Base-by-base conservation (phyloP, 2,113 vertebrate genomes). In the Rhodinocichla rosea region DNA sequence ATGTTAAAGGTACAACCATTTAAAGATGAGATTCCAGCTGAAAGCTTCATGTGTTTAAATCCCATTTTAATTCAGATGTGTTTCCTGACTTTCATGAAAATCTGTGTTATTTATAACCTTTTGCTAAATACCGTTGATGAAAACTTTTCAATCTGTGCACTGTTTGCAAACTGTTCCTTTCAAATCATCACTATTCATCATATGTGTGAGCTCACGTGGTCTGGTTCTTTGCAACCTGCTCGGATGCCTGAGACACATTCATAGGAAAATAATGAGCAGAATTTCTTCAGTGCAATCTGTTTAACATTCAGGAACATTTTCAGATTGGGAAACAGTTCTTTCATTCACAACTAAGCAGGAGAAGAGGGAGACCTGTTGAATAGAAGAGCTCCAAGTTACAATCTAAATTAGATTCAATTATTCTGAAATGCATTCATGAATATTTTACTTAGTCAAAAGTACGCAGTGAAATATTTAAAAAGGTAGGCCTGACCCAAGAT, bases 361-460 rank as follows among this genome's bases (percentile, higher is more conserved):
- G 90, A 77, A 40, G 39, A 88, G 18, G 65, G 33, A 4, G 7
- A 96, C 90, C 69, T 97, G 92, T 96, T 94, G 92, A 96, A 88
- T 32, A 90, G 83, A 86, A 86, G 44, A 71, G 24, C 45, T 88
- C 42, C 59, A 83, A 94, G 87, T 92, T 74, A 70, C 59, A 94
- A 70, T 63, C 63, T 86, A 92, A 95, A 95, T 93, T 83, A 89
- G 73, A 92, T 86, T 86, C 1, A 4, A 92, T 94, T 94, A 95
- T 92, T 94, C 94, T 94, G 92, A 95, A 96, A 95, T 89, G 45
- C 42, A 79, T 78, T 86, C 44, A 96, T 96, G 92, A 96, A 95
- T 97, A 83, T 96, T 96, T 97, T 81, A 96, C 69, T 75, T 50
- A 64, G 65, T 75, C 88, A 96, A 96, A 92, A 2, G 15, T 90